Base-by-base conservation (phyloP, 2,888 invertebrate species). In the Apodemia hepburni region DNA sequence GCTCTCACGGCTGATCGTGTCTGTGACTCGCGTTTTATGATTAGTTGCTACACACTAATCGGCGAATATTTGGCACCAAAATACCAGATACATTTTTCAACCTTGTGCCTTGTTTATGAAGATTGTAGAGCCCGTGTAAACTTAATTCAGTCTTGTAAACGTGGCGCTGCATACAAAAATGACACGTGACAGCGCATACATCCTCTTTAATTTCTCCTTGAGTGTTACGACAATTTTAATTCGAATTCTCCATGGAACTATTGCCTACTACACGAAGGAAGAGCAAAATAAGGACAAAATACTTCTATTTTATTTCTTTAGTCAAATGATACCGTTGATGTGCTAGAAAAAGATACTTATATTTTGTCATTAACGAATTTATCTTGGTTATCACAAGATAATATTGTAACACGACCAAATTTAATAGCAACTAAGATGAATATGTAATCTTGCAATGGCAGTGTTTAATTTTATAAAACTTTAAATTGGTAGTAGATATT, bases 1-100 rank as follows among this genome's bases (percentile, higher is more conserved):
- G 75, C 67, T 72, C 73, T 58, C 68, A 71, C 69, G 71, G 67
- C 70, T 72, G 65, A 70, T 74, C 82, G 79, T 82, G 85, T 74
- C 71, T 69, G 66, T 65, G 74, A 77, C 73, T 80, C 75, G 73
- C 71, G 76, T 81, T 76, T 73, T 71, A 75, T 76, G 76, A 81
- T 87, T 82, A 81, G 66, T 69, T 64, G 27, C 63, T 62, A 61
- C 61, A 61, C 64, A 67, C 66, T 66, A 67, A 68, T 70, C 64
- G 64, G 69, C 68, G 66, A 64, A 61, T 61, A 58, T 65, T 62
- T 57, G 57, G n/a, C 57, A 54, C 15, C 15, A n/a, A 58, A 60
- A 59, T 29, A 59, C 29, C 15, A 18, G 45, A 22, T 38, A 60
- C 27, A 27, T 45, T 47, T 60, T 45, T 60, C 27, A 47, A 29